phyloP scores from a whole-genome alignment of 2,888 invertebrate genomes.

The Palloptera scutellata region DNA sequence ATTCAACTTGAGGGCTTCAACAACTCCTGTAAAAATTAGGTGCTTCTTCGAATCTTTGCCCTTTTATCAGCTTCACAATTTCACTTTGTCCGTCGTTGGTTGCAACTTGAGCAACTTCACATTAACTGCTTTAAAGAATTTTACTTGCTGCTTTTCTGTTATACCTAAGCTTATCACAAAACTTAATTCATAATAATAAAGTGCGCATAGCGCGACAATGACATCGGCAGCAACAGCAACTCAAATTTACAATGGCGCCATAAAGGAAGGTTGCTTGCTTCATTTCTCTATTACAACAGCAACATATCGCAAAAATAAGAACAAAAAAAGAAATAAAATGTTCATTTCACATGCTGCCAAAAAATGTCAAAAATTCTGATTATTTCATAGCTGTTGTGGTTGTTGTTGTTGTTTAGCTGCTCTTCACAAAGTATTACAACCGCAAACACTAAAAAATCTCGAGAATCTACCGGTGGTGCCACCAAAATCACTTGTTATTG shows the following conservation, averaged over 20 bases:
- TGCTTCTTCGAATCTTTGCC: too few relatives aligned
- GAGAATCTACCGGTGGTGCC: slow-evolving; percentile 24
- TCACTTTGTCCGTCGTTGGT: too few relatives aligned
- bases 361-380: slow-evolving; percentile 28
- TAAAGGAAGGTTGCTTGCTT: slow-evolving; percentile 16
- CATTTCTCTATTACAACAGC: slow-evolving; percentile 18
- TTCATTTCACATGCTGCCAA: slow-evolving; percentile 34
- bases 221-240: slow-evolving; percentile 17
- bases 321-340: slow-evolving; percentile 18
- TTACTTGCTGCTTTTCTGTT: slow-evolving; percentile 9
- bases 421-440: not conserved
- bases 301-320: slow-evolving; percentile 7
- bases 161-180: not conserved
- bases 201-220: slow-evolving; percentile 18
- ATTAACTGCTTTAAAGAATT: not conserved
- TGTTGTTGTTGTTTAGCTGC: not conserved
- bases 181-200: slow-evolving; percentile 24
- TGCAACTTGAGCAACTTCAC: too few relatives aligned
- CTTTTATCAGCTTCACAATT: too few relatives aligned
- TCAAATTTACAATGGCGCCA: slow-evolving; percentile 35
- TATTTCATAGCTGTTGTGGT: slow-evolving; percentile 4
- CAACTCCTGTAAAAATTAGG: too few relatives aligned
- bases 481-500: slow-evolving; percentile 36
- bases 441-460: slow-evolving; percentile 27
- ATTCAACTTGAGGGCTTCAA: too few relatives aligned